These are phyloP conservation scores for Pachycephala philippinensis DNA, from an alignment of 2,113 vertebrate species.

Conservation along the genomic window DNA sequence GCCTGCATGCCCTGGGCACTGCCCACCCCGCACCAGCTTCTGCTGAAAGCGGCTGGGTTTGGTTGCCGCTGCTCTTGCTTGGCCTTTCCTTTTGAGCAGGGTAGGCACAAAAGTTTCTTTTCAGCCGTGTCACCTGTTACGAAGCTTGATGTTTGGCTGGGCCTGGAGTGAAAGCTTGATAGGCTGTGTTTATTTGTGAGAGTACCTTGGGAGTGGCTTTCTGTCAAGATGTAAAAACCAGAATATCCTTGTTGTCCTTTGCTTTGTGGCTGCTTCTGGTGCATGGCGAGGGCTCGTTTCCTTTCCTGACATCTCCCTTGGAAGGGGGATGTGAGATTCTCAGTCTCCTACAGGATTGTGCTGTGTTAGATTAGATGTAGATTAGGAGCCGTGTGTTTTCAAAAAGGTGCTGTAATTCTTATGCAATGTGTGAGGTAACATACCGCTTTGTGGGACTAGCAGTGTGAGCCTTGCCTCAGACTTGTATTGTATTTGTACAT, in stretches of 20 bases:
- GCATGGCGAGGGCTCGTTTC: accelerated
- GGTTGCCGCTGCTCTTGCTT: not conserved
- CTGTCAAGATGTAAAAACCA: not conserved
- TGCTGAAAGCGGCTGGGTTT: not conserved
- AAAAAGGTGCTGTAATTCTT: not conserved
- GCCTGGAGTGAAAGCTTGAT: not conserved
- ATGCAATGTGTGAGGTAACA: not conserved
- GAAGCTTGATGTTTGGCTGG: not conserved
- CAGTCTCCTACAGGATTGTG: accelerated
- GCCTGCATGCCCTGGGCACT: not conserved
- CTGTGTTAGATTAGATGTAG: not conserved
- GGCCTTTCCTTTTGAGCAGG: not conserved
- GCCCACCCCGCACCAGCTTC: accelerated
- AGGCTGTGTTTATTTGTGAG: not conserved
- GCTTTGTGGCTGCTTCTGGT: not conserved
- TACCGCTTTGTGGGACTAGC: not conserved
- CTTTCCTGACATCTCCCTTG: not conserved
- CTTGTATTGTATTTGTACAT: not conserved
- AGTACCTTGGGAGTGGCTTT: not conserved
- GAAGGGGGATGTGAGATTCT: not conserved
- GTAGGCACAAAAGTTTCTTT: not conserved
- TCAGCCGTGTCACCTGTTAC: not conserved
- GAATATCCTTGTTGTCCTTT: not conserved
- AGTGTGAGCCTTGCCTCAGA: not conserved
- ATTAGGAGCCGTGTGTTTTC: not conserved